phyloP scores from a whole-genome alignment of 2,888 invertebrate species.

The Nymphalis urticae region DNA sequence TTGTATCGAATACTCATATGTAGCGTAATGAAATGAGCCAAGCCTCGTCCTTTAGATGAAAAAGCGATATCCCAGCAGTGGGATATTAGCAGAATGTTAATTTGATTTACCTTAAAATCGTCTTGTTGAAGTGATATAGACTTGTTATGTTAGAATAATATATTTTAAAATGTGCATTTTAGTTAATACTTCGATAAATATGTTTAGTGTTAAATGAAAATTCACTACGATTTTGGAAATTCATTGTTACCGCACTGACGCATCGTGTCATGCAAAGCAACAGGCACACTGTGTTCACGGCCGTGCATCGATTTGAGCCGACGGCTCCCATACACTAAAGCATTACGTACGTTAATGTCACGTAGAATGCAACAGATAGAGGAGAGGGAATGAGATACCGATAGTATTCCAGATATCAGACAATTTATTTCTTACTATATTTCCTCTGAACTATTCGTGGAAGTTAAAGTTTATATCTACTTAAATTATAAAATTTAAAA shows the following conservation, averaged over 20 bases:
- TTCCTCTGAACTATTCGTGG: background rate
- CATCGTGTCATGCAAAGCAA: slow-evolving; percentile 6
- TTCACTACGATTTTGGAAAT: slow-evolving; percentile 3
- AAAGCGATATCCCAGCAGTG: too few relatives aligned
- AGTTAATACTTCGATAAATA: too few relatives aligned
- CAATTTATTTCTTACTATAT: background rate
- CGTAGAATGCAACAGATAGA: background rate
- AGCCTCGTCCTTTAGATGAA: too few relatives aligned
- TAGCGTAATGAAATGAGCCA: too few relatives aligned
- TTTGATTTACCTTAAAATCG: too few relatives aligned
- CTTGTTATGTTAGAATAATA: too few relatives aligned
- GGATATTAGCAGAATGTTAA: too few relatives aligned
- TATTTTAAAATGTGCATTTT: too few relatives aligned
- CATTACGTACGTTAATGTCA: slow-evolving; percentile 3
- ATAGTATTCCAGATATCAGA: background rate
- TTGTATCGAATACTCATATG: too few relatives aligned
- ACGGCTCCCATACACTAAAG: background rate
- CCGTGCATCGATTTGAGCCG: slow-evolving; percentile 9
- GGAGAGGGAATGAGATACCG: background rate
- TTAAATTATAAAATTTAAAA: too few relatives aligned
- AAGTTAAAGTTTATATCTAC: too few relatives aligned
- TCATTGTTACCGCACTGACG: background rate
- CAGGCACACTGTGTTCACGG: background rate
- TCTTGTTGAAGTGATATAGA: too few relatives aligned
- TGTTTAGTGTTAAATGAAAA: background rate